Evolutionary conservation across 2,113 vertebrate species (phyloP), one percentile per base, ranked within the genome.

Genomic region (Oplegnathus fasciatus): DNA sequence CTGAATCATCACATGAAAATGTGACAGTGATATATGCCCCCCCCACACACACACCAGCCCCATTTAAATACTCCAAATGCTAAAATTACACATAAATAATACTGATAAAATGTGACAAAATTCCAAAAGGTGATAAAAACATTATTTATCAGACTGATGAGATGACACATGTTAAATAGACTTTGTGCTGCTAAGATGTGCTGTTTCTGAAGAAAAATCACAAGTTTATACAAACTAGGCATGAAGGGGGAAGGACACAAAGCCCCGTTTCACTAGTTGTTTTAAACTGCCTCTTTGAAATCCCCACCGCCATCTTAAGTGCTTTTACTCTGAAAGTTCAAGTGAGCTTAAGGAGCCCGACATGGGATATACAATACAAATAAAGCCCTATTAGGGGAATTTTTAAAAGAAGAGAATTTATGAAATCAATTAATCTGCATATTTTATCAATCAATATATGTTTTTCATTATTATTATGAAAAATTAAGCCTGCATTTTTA

Each of bases 161-260:
- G 26, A 85, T 64, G 77, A 86, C 78, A 88, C 66, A 67, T 24
- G 22, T 83, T 67, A 72, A 78, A 88, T 91, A 91, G 76, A 93
- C 80, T 80, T 93, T 93, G 93, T 93, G 89, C 90, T 94, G 89
- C 88, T 90, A 87, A 87, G 82, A 93, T 93, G 89, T 94, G 93
- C 93, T 85, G 85, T 88, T 90, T 94, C 73, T 81, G 81, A 87
- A 78, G 82, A 89, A 70, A 69, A 82, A 80, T 84, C 81, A 89
- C 80, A 72, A 55, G 78, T 92, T 89, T 89, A 22, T 88, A 93
- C 86, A 92, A 92, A 90, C 69, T 32, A 85, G 83, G 66, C 57
- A 52, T 18, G 57, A 65, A 34, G 26, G 37, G 52, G 15, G 22
- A 24, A 48, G 62, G 69, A 20, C 26, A 46, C 5, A 6, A 30